These are phyloP conservation scores for Tapera naevia DNA, from an alignment of 2,797 vertebrate species.

Conservation along the genomic window DNA sequence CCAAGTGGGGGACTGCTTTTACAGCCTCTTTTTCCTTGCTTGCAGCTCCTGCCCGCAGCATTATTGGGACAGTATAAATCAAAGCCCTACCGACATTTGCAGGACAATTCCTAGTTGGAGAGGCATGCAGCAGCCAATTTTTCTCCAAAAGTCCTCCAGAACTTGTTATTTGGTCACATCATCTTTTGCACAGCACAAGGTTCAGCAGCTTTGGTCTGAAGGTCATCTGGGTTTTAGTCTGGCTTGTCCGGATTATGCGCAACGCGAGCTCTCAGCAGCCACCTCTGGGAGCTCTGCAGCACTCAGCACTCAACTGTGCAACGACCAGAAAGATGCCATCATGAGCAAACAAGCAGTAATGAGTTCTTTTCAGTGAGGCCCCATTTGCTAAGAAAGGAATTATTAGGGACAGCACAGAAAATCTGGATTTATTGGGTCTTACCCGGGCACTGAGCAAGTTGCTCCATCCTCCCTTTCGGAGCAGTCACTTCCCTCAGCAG, in stretches of 20 bases:
- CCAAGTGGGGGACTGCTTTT: background rate
- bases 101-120: background rate
- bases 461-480: background rate
- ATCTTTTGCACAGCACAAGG: background rate
- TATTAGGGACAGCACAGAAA: rapidly evolving
- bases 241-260: background rate
- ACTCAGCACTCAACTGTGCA: rapidly evolving
- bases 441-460: background rate
- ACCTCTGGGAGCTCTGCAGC: background rate
- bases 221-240: background rate
- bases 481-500: background rate
- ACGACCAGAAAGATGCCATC: background rate
- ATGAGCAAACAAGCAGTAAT: rapidly evolving
- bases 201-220: background rate
- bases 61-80: background rate
- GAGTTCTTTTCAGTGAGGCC: rapidly evolving
- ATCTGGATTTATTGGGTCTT: background rate
- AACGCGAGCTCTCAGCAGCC: background rate
- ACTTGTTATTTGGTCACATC: background rate
- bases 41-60: background rate
- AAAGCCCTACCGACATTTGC: background rate
- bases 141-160: background rate
- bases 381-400: background rate
- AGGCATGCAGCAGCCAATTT: background rate
- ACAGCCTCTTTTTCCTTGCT: no score